Percentiles rank a stretch among this genome's conserved stretches.
Conservation (phyloP, 2,113 vertebrate species). For the Tringa solitaria region DNA sequence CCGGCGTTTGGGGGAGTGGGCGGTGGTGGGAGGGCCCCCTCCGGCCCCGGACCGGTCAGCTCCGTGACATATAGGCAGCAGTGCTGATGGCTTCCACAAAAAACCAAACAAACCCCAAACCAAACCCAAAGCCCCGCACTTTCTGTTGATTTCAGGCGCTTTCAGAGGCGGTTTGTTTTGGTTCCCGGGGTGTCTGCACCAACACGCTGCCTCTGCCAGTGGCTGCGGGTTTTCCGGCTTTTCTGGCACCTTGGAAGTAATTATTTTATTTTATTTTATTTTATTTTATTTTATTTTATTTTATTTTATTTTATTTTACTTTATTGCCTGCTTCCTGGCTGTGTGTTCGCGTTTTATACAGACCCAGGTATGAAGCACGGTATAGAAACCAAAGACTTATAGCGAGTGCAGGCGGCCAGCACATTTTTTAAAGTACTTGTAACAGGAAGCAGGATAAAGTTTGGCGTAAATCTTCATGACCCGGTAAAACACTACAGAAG, state of each 20-base stretch:
- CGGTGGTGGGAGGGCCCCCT: too few relatives aligned
- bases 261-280: background rate
- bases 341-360: background rate
- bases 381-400: fast-evolving
- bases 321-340: background rate
- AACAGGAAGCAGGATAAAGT: conserved; percentile 13
- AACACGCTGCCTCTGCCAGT: fast-evolving
- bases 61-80: background rate
- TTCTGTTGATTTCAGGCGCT: background rate
- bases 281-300: too few relatives aligned
- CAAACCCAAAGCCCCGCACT: fast-evolving
- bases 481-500: background rate
- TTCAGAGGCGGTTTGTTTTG: background rate
- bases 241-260: background rate
- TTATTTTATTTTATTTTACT: too few relatives aligned
- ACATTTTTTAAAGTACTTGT: background rate
- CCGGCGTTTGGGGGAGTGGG: background rate
- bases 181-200: background rate
- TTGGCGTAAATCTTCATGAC: background rate
- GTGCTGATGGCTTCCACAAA: background rate
- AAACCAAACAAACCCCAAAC: background rate
- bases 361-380: background rate
- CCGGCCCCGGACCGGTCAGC: background rate
- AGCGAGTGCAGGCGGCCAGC: background rate
- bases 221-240: background rate